Percentiles rank a stretch among this genome's conserved stretches.
These are phyloP conservation scores for Nasonia longicornis DNA, from an alignment of 1,140 invertebrate species.

Conservation along the genomic window DNA sequence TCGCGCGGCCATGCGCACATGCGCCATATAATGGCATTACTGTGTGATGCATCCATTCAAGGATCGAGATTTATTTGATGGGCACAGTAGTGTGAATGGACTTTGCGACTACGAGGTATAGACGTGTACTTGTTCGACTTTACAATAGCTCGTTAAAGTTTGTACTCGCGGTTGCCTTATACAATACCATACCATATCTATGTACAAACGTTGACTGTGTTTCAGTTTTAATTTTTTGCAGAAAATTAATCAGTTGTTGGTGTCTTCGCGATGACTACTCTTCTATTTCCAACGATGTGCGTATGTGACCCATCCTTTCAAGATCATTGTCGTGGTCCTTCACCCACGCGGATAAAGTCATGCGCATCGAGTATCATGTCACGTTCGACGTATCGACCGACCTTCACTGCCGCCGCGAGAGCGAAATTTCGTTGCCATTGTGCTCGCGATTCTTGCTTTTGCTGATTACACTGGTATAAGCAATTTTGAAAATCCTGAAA, in stretches of 20 bases:
- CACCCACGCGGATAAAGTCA: not conserved
- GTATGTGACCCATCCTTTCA: not conserved
- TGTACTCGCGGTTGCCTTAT: too few species aligned
- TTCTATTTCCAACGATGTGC: not conserved
- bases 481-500: too few species aligned
- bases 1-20: not conserved
- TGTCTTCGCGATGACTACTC: not conserved
- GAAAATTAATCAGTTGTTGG: too few species aligned
- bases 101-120: too few species aligned
- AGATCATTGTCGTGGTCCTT: conserved; percentile 18
- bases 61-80: not conserved
- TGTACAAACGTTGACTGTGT: too few species aligned
- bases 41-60: not conserved
- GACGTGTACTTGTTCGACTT: too few species aligned
- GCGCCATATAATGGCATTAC: not conserved
- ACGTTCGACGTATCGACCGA: conserved; percentile 7
- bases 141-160: too few species aligned
- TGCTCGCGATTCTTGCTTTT: too few species aligned
- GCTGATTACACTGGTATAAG: too few species aligned
- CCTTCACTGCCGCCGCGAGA: not conserved
- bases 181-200: too few species aligned
- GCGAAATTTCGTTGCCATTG: too few species aligned
- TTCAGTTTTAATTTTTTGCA: too few species aligned
- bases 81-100: not conserved
- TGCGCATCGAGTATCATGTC: not conserved